phyloP scores from a whole-genome alignment of 2,888 invertebrate species.

The Ommatoiulus sabulosus region DNA sequence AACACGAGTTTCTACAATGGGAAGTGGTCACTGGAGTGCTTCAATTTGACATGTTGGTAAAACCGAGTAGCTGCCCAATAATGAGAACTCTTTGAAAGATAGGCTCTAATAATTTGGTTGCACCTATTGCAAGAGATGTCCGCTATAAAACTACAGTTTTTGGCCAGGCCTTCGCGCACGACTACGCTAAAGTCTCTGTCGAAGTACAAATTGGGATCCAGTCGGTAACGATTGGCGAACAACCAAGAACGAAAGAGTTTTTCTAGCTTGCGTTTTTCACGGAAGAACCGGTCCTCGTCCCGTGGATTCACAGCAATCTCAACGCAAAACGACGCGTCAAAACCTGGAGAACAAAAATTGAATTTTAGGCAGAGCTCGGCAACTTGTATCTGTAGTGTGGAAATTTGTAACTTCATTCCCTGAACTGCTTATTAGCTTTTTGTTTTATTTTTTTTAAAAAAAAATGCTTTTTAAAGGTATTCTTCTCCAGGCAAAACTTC shows the following conservation, averaged over 20 bases:
- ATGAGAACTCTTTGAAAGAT: background rate
- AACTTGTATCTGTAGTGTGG: background rate
- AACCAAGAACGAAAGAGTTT: constrained; percentile 4
- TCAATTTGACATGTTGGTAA: constrained; percentile 37
- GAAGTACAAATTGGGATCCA: background rate
- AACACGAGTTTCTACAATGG: background rate
- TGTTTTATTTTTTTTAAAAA: background rate
- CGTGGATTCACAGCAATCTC: background rate
- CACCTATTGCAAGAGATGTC: background rate
- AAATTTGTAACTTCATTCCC: background rate
- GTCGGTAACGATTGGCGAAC: background rate
- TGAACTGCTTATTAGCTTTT: too few relatives aligned
- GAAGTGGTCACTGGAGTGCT: background rate
- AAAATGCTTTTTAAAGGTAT: background rate
- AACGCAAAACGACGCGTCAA: background rate
- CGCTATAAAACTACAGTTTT: background rate
- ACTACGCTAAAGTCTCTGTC: constrained; percentile 7
- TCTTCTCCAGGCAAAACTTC: background rate
- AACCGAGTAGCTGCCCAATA: background rate
- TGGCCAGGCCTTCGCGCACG: background rate
- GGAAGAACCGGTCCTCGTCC: background rate
- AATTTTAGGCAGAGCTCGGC: background rate
- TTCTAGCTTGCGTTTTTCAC: background rate
- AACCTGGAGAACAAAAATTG: background rate
- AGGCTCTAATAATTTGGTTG: background rate